A percentile compares a stretch with the other conserved stretches of the same genome.
phyloP scores from a whole-genome alignment of 2,113 vertebrate genomes.

The Marcusenius ussheri region DNA sequence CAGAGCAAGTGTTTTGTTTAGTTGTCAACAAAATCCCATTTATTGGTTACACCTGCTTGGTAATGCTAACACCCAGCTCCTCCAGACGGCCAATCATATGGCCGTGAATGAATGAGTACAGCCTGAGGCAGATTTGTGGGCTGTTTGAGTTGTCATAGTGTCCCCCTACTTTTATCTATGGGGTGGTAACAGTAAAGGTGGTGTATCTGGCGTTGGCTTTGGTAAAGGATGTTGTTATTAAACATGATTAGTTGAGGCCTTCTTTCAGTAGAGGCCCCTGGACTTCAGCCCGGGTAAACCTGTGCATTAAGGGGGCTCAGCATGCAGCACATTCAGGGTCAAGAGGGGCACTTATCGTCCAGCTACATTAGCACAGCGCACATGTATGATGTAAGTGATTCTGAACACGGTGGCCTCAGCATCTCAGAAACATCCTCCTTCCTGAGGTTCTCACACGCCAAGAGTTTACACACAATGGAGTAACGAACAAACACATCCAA shows the following conservation, averaged over 20 bases:
- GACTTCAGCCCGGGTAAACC: background rate
- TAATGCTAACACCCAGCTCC: background rate
- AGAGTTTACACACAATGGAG: background rate
- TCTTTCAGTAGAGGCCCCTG: background rate
- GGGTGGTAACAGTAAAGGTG: background rate
- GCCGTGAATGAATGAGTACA: background rate
- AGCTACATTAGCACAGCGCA: background rate
- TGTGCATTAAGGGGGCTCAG: background rate
- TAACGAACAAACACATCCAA: background rate
- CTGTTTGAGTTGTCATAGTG: background rate
- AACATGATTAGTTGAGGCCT: background rate
- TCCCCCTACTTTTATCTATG: background rate
- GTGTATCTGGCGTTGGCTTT: background rate
- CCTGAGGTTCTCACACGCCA: background rate
- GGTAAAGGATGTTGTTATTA: background rate
- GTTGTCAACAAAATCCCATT: background rate
- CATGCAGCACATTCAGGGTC: background rate
- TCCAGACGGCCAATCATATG: background rate
- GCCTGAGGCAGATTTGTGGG: background rate
- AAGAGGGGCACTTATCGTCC: background rate
- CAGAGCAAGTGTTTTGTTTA: background rate
- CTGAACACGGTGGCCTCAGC: background rate
- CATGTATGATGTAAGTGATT: background rate
- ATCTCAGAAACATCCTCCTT: background rate
- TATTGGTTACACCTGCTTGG: background rate